These are phyloP conservation scores for Rhopalosiphum maidis DNA, from an alignment of 1,140 invertebrate species.

Conservation along the genomic window DNA sequence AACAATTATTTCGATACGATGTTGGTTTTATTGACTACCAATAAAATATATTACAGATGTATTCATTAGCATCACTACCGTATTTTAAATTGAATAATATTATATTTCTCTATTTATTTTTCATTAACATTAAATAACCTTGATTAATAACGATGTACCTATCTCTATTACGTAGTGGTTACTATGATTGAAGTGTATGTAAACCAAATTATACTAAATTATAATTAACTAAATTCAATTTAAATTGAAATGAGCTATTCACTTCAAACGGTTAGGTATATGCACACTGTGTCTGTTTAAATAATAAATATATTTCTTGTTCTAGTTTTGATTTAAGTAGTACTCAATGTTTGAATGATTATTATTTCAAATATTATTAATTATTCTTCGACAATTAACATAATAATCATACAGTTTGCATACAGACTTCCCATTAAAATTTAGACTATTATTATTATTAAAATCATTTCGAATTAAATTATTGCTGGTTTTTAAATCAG, in stretches of 20 bases:
- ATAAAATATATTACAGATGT: background rate
- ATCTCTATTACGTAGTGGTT: background rate
- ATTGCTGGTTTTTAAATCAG: background rate
- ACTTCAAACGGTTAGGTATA: background rate
- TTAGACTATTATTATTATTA: background rate
- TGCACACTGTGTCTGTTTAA: background rate
- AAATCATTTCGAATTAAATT: background rate
- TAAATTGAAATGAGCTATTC: background rate
- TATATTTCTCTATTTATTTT: background rate
- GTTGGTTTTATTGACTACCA: background rate
- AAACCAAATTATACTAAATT: too few relatives aligned
- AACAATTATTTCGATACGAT: background rate
- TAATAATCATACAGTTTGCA: background rate
- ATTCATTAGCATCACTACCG: background rate
- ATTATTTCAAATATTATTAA: background rate
- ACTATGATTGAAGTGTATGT: background rate
- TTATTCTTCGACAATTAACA: background rate
- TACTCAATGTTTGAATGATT: background rate
- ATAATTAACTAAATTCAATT: background rate
- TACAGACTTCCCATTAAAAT: background rate
- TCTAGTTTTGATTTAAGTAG: background rate
- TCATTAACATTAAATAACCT: background rate
- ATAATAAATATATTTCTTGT: background rate
- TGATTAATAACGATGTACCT: background rate
- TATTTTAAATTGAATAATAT: background rate